Evolutionary conservation across 2,113 vertebrate species (phyloP), one percentile per base, ranked within the genome.

Genomic region (Rhea pennata): DNA sequence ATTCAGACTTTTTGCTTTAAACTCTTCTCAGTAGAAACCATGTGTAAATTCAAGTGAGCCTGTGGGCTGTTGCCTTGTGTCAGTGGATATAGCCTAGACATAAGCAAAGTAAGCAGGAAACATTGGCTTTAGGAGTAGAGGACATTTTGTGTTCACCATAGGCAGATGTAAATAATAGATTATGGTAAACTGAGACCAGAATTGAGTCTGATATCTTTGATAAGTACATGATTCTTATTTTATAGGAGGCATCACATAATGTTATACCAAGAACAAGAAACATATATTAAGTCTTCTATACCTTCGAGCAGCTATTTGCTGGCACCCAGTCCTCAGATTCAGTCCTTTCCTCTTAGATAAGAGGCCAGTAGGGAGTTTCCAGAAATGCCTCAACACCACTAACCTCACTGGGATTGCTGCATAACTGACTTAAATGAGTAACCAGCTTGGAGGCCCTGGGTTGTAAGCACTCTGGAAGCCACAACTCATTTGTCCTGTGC

Each of bases 231-330:
- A 70, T 29, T 88, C 5, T 5, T 46, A 2, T 73, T 84, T 92
- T 71, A 54, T 22, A 58, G 76, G 61, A 77, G 64, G n/a, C 36
- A 59, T 91, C 36, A 17, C 26, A 8, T 20, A 62, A 5, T 5
- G 0, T 15, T 70, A 23, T 12, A 58, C 3, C 23, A 62, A 88
- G 33, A 62, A 58, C 16, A 88, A 53, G 64, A 67, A 83, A 53
- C 0, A 0, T 29, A 10, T 22, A 7, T 8, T 26, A 54, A 39
- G 13, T n/a, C 13, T 31, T 13, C 39, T 71, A 17, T 14, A 61
- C 10, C 51, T 75, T 36, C 36, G 42, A 56, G 51, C 21, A 82
- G 31, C 27, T 64, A 7, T 69, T 44, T 87, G 29, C 23, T 83
- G 33, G 31, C 85, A 77, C 7, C 64, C 29, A 66, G 62, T 15